phyloP scores from a whole-genome alignment of 2,113 vertebrate genomes.

The Dipodomys merriami region DNA sequence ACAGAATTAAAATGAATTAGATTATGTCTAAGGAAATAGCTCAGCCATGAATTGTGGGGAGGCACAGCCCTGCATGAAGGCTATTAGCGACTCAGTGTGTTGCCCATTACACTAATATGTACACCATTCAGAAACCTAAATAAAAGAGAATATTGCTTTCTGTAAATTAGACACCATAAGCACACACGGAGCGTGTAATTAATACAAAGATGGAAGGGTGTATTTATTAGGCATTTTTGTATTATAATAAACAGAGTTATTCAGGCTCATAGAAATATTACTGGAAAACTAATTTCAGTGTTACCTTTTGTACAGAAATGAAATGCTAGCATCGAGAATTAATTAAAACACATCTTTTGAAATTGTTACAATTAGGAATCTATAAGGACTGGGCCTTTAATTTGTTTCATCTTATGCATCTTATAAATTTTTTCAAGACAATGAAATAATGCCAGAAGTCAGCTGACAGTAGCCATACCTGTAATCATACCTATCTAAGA shows the following conservation, averaged over 20 bases:
- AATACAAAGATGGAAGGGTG: conserved; percentile 60
- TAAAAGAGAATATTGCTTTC: conserved; percentile 76
- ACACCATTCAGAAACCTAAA: conserved; percentile 76
- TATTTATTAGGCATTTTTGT: conserved; percentile 58
- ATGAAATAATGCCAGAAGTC: neutral
- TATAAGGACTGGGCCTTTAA: neutral
- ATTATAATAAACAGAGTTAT: conserved; percentile 58
- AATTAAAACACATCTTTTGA: neutral
- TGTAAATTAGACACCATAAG: conserved; percentile 53
- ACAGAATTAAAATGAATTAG: conserved; percentile 54
- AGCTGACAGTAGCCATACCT: no score
- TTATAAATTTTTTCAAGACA: neutral
- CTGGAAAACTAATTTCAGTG: conserved; percentile 34
- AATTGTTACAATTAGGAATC: neutral
- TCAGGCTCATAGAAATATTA: conserved; percentile 51
- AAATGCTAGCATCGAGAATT: neutral
- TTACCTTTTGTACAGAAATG: conserved; percentile 15
- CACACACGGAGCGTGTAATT: conserved; percentile 69
- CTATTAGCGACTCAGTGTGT: conserved; percentile 78
- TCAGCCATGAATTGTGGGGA: conserved; percentile 30
- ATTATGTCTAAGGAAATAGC: conserved; percentile 62
- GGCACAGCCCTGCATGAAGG: conserved; percentile 47
- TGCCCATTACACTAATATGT: conserved; percentile 76
- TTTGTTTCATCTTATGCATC: neutral
- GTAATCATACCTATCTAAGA: no score